phyloP scores from a whole-genome alignment of 2,888 invertebrate genomes.

The Anthoptus insignis region DNA sequence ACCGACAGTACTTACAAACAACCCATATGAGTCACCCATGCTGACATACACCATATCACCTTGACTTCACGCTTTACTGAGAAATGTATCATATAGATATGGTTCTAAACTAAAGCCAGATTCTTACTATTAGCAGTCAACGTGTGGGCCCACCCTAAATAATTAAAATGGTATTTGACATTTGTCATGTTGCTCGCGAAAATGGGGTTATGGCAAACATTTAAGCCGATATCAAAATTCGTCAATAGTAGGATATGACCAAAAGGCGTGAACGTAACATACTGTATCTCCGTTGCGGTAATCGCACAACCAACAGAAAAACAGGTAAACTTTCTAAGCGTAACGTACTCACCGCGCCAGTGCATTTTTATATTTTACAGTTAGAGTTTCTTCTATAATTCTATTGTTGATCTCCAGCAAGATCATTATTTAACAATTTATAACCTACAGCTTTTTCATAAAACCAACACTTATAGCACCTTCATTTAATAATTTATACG shows the following conservation, averaged over 20 bases:
- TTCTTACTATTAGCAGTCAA: conserved; percentile 64
- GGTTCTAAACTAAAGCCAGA: conserved; percentile 47
- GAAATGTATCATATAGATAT: conserved; percentile 54
- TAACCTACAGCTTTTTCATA: conserved; percentile 85
- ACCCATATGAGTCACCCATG: conserved; percentile 77
- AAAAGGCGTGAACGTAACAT: conserved; percentile 27
- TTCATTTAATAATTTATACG: conserved; percentile 84
- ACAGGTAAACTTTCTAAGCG: conserved; percentile 83
- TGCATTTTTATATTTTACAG: conserved; percentile 98
- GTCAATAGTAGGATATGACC: conserved; percentile 42
- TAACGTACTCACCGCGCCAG: conserved; percentile 96
- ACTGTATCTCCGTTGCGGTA: conserved; percentile 17
- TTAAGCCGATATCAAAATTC: conserved; percentile 49
- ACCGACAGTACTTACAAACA: conserved; percentile 71
- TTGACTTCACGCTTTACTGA: conserved; percentile 63
- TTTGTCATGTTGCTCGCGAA: conserved; percentile 75
- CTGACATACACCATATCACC: conserved; percentile 77
- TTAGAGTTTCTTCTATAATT: conserved; percentile 98
- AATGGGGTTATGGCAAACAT: conserved; percentile 74
- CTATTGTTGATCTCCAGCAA: conserved; percentile 99
- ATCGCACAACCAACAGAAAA: conserved; percentile 60
- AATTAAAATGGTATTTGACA: conserved; percentile 69
- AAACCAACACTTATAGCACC: conserved; percentile 86
- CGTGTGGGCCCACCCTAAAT: conserved; percentile 84
- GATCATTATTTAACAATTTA: conserved; percentile 92